Evolutionary conservation across 2,888 invertebrate genomes (phyloP), one percentile per base, ranked within the genome.

Genomic region (Thymelicus acteon): DNA sequence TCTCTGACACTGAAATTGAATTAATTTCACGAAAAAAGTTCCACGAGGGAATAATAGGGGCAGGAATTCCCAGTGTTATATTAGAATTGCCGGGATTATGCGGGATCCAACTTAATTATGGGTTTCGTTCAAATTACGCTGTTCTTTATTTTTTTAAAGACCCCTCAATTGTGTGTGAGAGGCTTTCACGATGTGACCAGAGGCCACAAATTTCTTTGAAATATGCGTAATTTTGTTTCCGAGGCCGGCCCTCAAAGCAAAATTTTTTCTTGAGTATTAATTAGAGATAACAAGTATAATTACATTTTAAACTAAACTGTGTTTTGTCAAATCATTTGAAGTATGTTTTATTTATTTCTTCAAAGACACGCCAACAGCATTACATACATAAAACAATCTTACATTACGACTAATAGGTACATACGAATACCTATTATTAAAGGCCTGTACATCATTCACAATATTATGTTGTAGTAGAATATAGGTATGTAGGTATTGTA

Each of bases 11-110:
- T 54, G 85, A 86, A 88, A 87, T 86, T 82, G 80, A 84, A 85
- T 85, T 84, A 79, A 85, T 87, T 87, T 48, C 39, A 83, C 84
- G 83, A 84, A 86, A 86, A 85, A 86, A 81, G 78, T 81, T 80
- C 75, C 75, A 48, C 58, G 49, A 60, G 58, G 40, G 72, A 71
- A 73, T 72, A 76, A 62, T 75, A 74, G 75, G 78, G 39, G 44
- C 64, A 49, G 71, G 79, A 76, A 80, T 80, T 80, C 82, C 82
- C 82, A 80, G 82, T 80, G 82, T 82, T 83, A 84, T 84, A 84
- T 88, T 82, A 86, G 83, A 87, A 88, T 89, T 85, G 87, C 80
- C 81, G 78, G 85, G 88, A 88, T 89, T 85, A 88, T 83, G 81
- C 80, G 82, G 84, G 86, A 85, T 85, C 78, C 78, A 74, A 81